These are phyloP conservation scores for Andrena marginata DNA, from an alignment of 2,888 invertebrate genomes.

Conservation along the genomic window DNA sequence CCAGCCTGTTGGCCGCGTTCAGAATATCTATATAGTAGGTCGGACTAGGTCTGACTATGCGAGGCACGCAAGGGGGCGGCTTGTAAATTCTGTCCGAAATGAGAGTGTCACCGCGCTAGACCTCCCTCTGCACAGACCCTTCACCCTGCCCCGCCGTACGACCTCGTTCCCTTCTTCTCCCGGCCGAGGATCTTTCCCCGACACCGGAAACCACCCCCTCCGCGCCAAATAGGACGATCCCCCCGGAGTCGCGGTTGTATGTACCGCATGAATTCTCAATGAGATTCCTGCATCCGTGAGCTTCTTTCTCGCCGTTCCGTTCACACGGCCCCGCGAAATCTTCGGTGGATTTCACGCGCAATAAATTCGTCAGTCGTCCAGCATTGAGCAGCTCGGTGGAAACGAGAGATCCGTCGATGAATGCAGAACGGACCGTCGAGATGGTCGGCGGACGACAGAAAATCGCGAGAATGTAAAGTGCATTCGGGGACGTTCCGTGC, in stretches of 20 bases:
- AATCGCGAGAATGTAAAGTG: conserved; percentile 78
- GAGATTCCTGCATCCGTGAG: conserved; percentile 66
- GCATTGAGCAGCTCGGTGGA: conserved; percentile 60
- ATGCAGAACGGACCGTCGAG: conserved; percentile 76
- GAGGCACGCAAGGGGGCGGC: conserved; percentile 83
- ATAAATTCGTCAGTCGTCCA: conserved; percentile 82
- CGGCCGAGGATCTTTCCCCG: conserved; percentile 47
- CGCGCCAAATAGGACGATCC: conserved; percentile 64
- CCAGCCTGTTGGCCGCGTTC: conserved; percentile 79
- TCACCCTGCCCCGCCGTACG: conserved; percentile 47
- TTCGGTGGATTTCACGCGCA: conserved; percentile 77
- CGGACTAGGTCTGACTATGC: conserved; percentile 84
- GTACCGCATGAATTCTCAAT: conserved; percentile 80
- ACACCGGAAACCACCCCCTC: conserved; percentile 31
- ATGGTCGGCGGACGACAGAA: conserved; percentile 46
- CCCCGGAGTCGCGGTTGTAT: conserved; percentile 65
- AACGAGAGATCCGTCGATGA: conserved; percentile 80
- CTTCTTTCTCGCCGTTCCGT: conserved; percentile 49
- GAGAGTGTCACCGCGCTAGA: conserved; percentile 83
- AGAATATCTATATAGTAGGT: conserved; percentile 70
- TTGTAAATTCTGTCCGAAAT: conserved; percentile 85
- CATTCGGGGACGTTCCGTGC: conserved; percentile 18
- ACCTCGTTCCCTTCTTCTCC: conserved; percentile 61
- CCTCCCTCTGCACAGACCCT: conserved; percentile 38
- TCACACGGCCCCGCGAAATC: conserved; percentile 72